Percentiles rank a stretch among this genome's conserved stretches.
Evolutionary conservation across 2,888 invertebrate species (phyloP).

Genomic region (Melitaea athalia): DNA sequence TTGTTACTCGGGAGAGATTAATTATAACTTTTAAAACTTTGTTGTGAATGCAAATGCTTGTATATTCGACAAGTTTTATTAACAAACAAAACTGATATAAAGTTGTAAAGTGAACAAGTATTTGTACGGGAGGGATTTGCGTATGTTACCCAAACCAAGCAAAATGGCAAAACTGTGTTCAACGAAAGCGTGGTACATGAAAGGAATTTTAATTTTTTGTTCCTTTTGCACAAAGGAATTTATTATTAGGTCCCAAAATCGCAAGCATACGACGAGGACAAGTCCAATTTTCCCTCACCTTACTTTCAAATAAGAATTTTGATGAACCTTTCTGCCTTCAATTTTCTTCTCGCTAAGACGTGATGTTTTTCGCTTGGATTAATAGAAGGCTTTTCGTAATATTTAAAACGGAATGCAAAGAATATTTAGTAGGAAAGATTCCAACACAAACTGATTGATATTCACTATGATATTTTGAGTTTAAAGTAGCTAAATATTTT

Average conservation of each 20-base stretch:
- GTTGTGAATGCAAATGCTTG: constrained; percentile 36
- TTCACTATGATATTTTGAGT: not conserved
- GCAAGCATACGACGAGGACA: constrained; percentile 63
- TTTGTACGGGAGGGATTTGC: constrained; percentile 54
- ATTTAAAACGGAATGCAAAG: constrained; percentile 14
- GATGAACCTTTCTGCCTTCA: constrained; percentile 56
- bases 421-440: constrained; percentile 9
- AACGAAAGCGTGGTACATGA: constrained; percentile 62
- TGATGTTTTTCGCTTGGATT: constrained; percentile 43
- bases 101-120: constrained; percentile 40
- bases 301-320: constrained; percentile 60
- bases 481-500: too few species aligned
- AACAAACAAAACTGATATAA: constrained; percentile 40
- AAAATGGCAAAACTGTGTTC: constrained; percentile 71
- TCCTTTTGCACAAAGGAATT: constrained; percentile 74
- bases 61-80: constrained; percentile 40
- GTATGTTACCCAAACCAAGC: constrained; percentile 63
- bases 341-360: constrained; percentile 47
- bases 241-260: constrained; percentile 70
- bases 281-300: constrained; percentile 58
- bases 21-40: constrained; percentile 43
- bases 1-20: constrained; percentile 40
- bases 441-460: constrained; percentile 3
- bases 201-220: constrained; percentile 76
- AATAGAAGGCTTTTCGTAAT: constrained; percentile 19